These are phyloP conservation scores for Ernsta delagoae DNA, from an alignment of 2,888 invertebrate genomes.

Conservation along the genomic window DNA sequence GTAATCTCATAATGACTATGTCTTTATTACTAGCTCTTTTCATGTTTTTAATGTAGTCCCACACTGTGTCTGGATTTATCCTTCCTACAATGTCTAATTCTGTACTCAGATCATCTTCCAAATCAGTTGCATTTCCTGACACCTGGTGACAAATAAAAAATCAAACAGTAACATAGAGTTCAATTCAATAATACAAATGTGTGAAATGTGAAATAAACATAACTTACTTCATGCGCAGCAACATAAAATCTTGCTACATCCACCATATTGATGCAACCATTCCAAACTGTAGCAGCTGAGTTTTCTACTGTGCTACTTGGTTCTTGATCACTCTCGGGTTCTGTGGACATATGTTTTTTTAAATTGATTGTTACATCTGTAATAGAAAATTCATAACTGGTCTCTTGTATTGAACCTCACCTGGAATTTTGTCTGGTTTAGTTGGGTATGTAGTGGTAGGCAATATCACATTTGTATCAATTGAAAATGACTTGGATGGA, in stretches of 20 bases:
- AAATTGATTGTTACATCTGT: not conserved
- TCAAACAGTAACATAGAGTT: not conserved
- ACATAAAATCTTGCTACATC: constrained; percentile 96
- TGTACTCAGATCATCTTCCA: constrained; percentile 90
- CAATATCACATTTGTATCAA: constrained; percentile 57
- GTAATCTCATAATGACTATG: constrained; percentile 92
- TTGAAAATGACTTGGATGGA: constrained; percentile 61
- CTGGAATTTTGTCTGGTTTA: constrained; percentile 66
- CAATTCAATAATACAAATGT: no score
- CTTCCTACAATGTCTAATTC: constrained; percentile 95
- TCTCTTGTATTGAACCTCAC: constrained; percentile 45
- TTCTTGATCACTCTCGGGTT: constrained; percentile 90
- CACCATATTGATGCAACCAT: constrained; percentile 94
- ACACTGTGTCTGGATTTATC: constrained; percentile 94
- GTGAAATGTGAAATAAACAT: not conserved
- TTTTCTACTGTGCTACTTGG: constrained; percentile 90
- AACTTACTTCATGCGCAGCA: constrained; percentile 89
- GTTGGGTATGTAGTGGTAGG: constrained; percentile 53
- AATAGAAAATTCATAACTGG: not conserved
- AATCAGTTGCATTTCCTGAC: constrained; percentile 87
- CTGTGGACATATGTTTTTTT: constrained; percentile 48
- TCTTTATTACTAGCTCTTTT: constrained; percentile 95
- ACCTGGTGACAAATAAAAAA: constrained; percentile 58
- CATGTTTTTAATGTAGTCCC: constrained; percentile 97
- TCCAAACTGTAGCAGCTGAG: constrained; percentile 87